Evolutionary conservation across 2,113 vertebrate species (phyloP), one percentile per base, ranked within the genome.

Genomic region (Verasper variegatus): DNA sequence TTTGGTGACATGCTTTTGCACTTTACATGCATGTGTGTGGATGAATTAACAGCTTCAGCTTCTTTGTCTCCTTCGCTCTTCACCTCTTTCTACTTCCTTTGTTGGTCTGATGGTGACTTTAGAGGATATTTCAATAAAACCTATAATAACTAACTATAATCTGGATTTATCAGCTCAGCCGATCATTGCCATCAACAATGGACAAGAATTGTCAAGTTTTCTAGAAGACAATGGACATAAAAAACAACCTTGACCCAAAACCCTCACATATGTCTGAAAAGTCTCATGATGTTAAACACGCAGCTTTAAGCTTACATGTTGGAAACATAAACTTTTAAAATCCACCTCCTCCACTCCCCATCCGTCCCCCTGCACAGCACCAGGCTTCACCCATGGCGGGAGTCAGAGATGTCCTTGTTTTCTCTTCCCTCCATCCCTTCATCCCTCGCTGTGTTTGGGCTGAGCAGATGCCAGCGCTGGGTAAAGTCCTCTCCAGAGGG

Each of bases 1-100:
- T 95, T 95, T 93, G 94, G 93, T 88, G 93, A 98, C 97, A 98
- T 94, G 96, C 91, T 97, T 98, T 97, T 97, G 96, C 97, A 97
- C 96, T 97, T 96, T 96, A 42, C 68, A 54, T 61, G 54, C 57
- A 21, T 23, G 37, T 55, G 31, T 78, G 81, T 76, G 68, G 67
- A 75, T 67, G 66, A 80, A 81, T 61, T 65, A 81, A 31, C 77
- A 40, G 55, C 52, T 55, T 9, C 18, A 73, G 17, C 17, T 49
- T 6, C 51, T 54, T 35, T 66, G 21, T 71, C 21, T 54, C 2
- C 2, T 17, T 27, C 9, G 63, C 31, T 24, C 20, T 52, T 47
- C 0, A 0, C 5, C n/a, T 17, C 7, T 58, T 63, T 58, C 18
- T 72, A 5, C 57, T 68, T 37, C 1, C 21, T 45, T 7, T 54